These are phyloP conservation scores for Caenorhabditis sp. DNA, from an alignment of 2,888 invertebrate genomes.

Conservation along the genomic window DNA sequence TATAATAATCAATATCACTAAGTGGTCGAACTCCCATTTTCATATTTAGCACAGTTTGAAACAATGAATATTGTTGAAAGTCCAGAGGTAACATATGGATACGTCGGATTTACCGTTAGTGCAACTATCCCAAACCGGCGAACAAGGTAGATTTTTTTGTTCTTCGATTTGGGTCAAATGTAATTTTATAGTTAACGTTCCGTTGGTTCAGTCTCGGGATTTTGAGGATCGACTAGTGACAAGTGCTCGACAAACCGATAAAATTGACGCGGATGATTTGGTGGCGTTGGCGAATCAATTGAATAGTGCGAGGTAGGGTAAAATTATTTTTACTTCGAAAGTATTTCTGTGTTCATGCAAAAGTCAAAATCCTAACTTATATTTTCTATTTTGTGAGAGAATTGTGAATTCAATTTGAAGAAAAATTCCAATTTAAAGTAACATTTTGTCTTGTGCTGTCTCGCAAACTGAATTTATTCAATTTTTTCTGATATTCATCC, in stretches of 20 bases:
- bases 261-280: slow-evolving; percentile 46
- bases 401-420: no score
- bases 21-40: background rate
- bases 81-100: background rate
- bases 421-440: background rate
- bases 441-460: no score
- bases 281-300: slow-evolving; percentile 48
- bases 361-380: no score
- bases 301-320: slow-evolving; percentile 37
- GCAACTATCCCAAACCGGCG: slow-evolving; percentile 19
- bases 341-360: no score
- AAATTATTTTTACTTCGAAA: no score
- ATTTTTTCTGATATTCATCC: no score
- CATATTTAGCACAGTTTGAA: background rate
- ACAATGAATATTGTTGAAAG: no score
- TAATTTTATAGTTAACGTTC: slow-evolving; percentile 31
- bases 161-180: background rate
- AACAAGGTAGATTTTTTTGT: slow-evolving; percentile 10
- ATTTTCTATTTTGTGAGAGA: no score
- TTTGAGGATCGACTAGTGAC: slow-evolving; percentile 35
- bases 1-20: background rate
- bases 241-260: slow-evolving; percentile 43
- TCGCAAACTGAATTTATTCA: no score
- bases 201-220: slow-evolving; percentile 40
- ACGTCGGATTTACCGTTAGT: slow-evolving; percentile 11